Conservation (phyloP, 2,797 vertebrate genomes). For the Chloroceryle amazona region DNA sequence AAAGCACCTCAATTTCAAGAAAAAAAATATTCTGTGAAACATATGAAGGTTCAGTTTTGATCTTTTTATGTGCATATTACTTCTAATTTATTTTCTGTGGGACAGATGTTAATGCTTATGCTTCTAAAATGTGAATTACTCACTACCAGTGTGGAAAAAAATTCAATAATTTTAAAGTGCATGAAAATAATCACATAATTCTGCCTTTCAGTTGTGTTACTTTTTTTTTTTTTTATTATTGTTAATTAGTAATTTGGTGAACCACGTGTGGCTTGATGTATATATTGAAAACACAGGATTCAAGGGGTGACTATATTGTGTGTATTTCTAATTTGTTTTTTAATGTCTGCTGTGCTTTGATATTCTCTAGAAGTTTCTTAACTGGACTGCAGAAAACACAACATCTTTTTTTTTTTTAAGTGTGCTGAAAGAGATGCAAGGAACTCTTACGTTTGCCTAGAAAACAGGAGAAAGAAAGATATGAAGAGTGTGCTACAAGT, state of each 20-base stretch:
- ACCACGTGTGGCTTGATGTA: not conserved
- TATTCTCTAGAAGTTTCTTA: not conserved
- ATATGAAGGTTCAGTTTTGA: conserved; percentile 44
- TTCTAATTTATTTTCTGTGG: conserved; percentile 42
- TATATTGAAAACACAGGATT: not conserved
- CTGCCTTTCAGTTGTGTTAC: not conserved
- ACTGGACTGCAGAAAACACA: not conserved
- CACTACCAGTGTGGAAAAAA: not conserved
- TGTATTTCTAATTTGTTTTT: not conserved
- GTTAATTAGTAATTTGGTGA: not conserved
- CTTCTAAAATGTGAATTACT: conserved; percentile 21
- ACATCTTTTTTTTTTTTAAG: not conserved
- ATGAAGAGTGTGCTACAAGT: not conserved
- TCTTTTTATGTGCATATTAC: conserved; percentile 48
- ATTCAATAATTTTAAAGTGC: not conserved
- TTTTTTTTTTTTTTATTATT: not conserved
- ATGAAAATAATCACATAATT: not conserved
- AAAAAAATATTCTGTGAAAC: conserved; percentile 37
- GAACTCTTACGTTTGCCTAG: not conserved
- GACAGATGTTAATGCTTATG: not conserved
- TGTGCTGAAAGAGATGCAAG: not conserved
- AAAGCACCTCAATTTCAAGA: conserved; percentile 51
- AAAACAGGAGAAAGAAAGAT: not conserved
- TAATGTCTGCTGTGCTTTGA: not conserved
- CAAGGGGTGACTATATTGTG: not conserved